Conservation (phyloP, 2,888 invertebrate genomes). For the Lasioglossum lativentre region DNA sequence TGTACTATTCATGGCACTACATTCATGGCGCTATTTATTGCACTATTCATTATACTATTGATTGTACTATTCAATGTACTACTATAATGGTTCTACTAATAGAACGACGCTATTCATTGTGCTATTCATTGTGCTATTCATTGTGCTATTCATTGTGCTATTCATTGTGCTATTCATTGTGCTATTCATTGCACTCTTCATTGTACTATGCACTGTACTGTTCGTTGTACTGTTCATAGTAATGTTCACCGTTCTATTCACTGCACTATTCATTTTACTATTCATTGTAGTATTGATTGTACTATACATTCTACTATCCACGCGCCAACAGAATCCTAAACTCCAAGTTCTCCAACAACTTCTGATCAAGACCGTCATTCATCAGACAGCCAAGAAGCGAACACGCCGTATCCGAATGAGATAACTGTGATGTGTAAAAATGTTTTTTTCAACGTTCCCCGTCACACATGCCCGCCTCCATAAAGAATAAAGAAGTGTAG, state of each 20-base stretch:
- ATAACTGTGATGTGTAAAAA: not conserved
- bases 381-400: not conserved
- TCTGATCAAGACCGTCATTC: not conserved
- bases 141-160: not conserved
- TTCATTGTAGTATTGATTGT: not conserved
- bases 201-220: not conserved
- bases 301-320: not conserved
- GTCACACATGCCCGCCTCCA: not conserved
- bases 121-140: too few relatives aligned
- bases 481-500: not conserved
- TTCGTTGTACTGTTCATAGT: not conserved
- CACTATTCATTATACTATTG: not conserved
- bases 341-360: not conserved
- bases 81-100: too few relatives aligned
- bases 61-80: not conserved
- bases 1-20: not conserved
- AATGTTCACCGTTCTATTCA: not conserved
- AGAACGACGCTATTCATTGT: too few relatives aligned
- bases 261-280: not conserved
- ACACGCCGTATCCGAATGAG: not conserved
- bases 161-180: not conserved
- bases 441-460: not conserved
- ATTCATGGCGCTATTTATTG: not conserved
- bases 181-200: not conserved
- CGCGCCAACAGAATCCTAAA: not conserved